phyloP scores from a whole-genome alignment of 2,113 vertebrate species.

The Proterorhinus semilunaris region DNA sequence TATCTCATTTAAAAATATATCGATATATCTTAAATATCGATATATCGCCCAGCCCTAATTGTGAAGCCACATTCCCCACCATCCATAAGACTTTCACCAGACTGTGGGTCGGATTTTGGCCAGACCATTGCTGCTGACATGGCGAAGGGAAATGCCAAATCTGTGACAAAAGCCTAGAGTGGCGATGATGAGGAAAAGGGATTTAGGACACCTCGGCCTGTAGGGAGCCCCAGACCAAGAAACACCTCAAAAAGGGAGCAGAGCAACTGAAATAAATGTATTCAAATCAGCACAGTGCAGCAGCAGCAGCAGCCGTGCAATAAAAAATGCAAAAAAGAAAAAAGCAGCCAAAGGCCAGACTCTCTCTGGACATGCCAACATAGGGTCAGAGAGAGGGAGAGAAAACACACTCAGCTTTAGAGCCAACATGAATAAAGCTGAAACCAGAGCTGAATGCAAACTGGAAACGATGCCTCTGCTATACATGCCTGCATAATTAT shows the following conservation, averaged over 20 bases:
- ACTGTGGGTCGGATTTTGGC: constrained; percentile 6
- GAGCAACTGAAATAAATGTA: constrained; percentile 32
- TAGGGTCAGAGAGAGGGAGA: constrained; percentile 33
- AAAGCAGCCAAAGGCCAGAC: constrained; percentile 29
- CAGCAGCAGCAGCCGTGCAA: not conserved
- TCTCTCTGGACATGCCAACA: constrained; percentile 43
- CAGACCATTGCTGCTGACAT: constrained; percentile 1
- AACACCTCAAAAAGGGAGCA: constrained; percentile 6
- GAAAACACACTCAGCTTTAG: constrained; percentile 21
- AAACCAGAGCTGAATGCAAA: constrained; percentile 14
- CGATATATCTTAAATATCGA: no score
- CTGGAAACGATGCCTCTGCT: constrained; percentile 33
- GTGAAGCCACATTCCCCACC: no score
- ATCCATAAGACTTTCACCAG: not conserved
- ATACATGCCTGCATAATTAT: constrained; percentile 52
- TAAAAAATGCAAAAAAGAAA: constrained; percentile 17
- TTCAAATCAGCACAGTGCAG: constrained; percentile 23
- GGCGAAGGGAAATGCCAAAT: constrained; percentile 7
- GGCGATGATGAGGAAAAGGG: not conserved
- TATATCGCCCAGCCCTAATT: no score
- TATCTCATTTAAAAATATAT: no score
- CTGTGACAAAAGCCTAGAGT: not conserved
- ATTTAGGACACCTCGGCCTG: constrained; percentile 32
- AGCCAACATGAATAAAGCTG: constrained; percentile 25
- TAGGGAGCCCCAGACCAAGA: constrained; percentile 37